Percentiles rank a stretch among this genome's conserved stretches.
Evolutionary conservation across 23 tunicate genomes (phyloP).

Genomic region (Halocynthia aurantium): DNA sequence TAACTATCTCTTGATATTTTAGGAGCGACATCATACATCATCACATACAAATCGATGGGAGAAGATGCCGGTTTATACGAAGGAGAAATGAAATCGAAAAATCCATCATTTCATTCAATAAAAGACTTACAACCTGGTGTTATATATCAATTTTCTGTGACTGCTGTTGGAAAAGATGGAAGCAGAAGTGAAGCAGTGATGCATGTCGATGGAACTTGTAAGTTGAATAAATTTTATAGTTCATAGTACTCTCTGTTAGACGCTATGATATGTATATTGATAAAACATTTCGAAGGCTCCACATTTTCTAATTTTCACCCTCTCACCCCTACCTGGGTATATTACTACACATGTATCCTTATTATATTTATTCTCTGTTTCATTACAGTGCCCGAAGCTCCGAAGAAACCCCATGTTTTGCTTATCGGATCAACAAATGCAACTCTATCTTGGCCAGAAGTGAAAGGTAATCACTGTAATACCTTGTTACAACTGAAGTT

Average conservation of each 20-base stretch:
- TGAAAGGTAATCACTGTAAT: conserved; percentile 24
- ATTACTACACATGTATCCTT: too few species aligned
- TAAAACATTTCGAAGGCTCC: neutral
- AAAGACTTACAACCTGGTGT: conserved; percentile 28
- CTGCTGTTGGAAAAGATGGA: conserved; percentile 39
- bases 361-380: neutral
- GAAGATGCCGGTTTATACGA: conserved; percentile 2
- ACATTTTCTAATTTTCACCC: too few species aligned
- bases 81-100: neutral
- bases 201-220: conserved; percentile 22
- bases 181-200: conserved; percentile 28
- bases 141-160: conserved; percentile 30
- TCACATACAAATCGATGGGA: conserved; percentile 4
- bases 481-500: neutral
- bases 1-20: neutral
- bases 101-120: conserved; percentile 3
- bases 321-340: too few species aligned
- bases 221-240: neutral
- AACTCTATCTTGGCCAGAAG: conserved; percentile 31
- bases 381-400: conserved; percentile 43
- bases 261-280: neutral
- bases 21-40: conserved; percentile 44
- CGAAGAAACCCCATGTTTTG: conserved; percentile 12
- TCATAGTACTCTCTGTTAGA: neutral
- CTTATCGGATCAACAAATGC: conserved; percentile 23